A percentile compares a stretch with the other conserved stretches of the same genome.
These are phyloP conservation scores for Torymus tubicola DNA, from an alignment of 2,888 invertebrate genomes.

Conservation along the genomic window DNA sequence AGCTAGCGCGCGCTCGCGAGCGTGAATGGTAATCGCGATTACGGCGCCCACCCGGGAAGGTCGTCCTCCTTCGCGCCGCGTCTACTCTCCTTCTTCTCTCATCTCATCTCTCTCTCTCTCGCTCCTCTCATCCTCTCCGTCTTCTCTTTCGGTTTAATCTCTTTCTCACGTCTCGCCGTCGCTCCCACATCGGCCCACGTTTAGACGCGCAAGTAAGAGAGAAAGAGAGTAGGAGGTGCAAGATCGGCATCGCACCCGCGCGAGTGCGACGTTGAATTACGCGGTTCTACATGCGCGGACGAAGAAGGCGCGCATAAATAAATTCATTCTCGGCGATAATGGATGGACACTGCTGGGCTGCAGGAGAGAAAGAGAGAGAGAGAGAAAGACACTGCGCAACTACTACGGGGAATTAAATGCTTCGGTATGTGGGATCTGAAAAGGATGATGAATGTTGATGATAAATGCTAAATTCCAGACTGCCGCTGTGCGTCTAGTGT, in stretches of 20 bases:
- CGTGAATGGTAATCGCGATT: conserved; percentile 5
- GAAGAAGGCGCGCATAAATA: conserved; percentile 35
- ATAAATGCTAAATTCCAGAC: conserved; percentile 33
- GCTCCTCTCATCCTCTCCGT: too few species aligned
- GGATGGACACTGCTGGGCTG: conserved; percentile 40
- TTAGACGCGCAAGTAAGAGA: not conserved
- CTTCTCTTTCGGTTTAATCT: too few species aligned
- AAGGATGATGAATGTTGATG: conserved; percentile 42
- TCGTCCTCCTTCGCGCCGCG: conserved; percentile 7
- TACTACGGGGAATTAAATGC: conserved; percentile 38
- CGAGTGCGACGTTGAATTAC: conserved; percentile 30
- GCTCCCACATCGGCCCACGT: conserved; percentile 12
- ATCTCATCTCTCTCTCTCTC: too few species aligned
- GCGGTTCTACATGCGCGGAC: conserved; percentile 16
- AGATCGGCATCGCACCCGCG: conserved; percentile 5
- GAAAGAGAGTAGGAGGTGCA: not conserved
- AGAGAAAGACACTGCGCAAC: too few species aligned
- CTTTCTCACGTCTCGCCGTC: not conserved
- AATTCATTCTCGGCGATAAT: conserved; percentile 45
- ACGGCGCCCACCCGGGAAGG: conserved; percentile 24
- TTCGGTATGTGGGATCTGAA: conserved; percentile 18
- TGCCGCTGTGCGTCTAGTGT: too few species aligned
- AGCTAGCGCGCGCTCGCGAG: not conserved
- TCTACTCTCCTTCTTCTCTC: not conserved
- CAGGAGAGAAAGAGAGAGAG: too few species aligned